A percentile compares a stretch with the other conserved stretches of the same genome.
Conservation (phyloP, 2,888 invertebrate species). For the Campaea margaritaria region DNA sequence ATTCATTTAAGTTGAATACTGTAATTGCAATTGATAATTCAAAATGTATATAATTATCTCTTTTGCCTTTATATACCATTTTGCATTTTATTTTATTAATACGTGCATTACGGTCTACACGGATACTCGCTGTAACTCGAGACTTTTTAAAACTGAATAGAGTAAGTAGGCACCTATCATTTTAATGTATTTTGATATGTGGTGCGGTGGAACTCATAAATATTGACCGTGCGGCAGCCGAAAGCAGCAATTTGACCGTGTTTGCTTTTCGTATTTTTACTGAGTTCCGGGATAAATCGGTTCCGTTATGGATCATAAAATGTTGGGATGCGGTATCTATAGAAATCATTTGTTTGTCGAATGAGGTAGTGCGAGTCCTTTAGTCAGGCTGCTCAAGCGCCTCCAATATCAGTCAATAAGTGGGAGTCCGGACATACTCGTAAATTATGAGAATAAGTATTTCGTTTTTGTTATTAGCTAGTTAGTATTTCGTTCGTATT, state of each 20-base stretch:
- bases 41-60: too few species aligned
- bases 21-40: too few species aligned
- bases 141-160: conserved; percentile 1
- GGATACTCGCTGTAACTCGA: not conserved
- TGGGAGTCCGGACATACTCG: too few species aligned
- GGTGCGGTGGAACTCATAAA: conserved; percentile 29
- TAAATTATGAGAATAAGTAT: too few species aligned
- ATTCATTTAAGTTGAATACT: too few species aligned
- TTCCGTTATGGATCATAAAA: conserved; percentile 22
- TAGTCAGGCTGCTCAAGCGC: not conserved
- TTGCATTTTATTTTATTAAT: too few species aligned
- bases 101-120: too few species aligned
- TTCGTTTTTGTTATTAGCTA: too few species aligned
- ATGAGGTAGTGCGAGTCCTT: too few species aligned
- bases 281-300: conserved; percentile 38
- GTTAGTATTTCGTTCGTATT: too few species aligned
- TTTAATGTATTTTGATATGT: conserved; percentile 2
- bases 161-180: not conserved
- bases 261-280: conserved; percentile 46
- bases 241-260: conserved; percentile 36
- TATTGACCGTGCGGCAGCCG: conserved; percentile 30
- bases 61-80: too few species aligned
- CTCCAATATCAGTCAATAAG: not conserved
- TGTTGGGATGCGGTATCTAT: conserved; percentile 7
- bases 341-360: too few species aligned